phyloP scores from a whole-genome alignment of 2,113 vertebrate species.

The Pan troglodytes region NHGRI_mPanTro3-v2.1_pri NC_072415.2:43871501-43872000 shows the following conservation, averaged over 20 bases:
- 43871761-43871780: constrained; percentile 92
- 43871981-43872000: too few species aligned
- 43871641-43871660: constrained; percentile 59
- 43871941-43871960: neutral
- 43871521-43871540: neutral
- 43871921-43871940: neutral
- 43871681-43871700: constrained; percentile 90
- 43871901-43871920: neutral
- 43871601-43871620: neutral
- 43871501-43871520: neutral
- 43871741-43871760: constrained; percentile 92
- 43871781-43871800: constrained; percentile 91
- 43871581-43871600: neutral
- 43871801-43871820: constrained; percentile 66
- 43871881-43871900: neutral
- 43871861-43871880: neutral
- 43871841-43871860: neutral
- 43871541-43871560: neutral
- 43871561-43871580: neutral
- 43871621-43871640: neutral
- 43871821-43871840: constrained; percentile 21
- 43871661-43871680: constrained; percentile 89
- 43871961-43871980: too few species aligned
- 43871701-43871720: constrained; percentile 91
- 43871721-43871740: constrained; percentile 91